Base-by-base conservation (phyloP, 2,888 invertebrate genomes). In the Philonicus albiceps region DNA sequence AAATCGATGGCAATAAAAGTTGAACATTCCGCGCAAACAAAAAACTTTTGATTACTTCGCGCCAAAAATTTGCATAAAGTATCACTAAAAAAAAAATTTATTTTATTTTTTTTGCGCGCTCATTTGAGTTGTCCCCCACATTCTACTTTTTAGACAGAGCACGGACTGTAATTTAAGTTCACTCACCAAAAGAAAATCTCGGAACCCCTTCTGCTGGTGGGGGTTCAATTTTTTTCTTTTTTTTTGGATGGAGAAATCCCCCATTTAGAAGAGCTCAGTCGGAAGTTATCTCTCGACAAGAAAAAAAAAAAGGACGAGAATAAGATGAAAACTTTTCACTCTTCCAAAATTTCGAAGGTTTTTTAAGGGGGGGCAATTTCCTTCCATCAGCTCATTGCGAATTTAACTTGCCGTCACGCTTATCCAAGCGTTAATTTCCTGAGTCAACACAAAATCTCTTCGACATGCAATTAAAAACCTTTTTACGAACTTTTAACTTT, bases 341-440 rank as follows among this genome's bases (percentile, higher is more conserved):
- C 72, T 34, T 64, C 72, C 72, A 83, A n/a, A 64, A 83, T 83
- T 53, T 53, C 80, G 40, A 27, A 37, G 83, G 55, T 72, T 83
- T 34, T 40, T 83, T 27, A 16, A 72, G 64, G 27, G 30, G 83
- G 64, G 27, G 83, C 72, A 72, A 83, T 83, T 83, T 64, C 64
- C 72, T 83, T 72, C 83, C 83, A 83, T 83, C 83, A 83, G 64
- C 40, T 83, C 83, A 64, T 64, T 83, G 64, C 64, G 37, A 83
- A 72, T 83, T 83, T 83, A 86, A 74, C 86, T 74, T 87, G 86
- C 84, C 87, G 87, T 87, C 86, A 87, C 87, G 86, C 87, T 87
- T 86, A 78, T 84, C 86, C 78, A 73, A 87, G 87, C 87, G 84
- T 87, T 86, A 86, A 87, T 83, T 87, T 86, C 83, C 78, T 87